These are phyloP conservation scores for Hexactinellida sp. DNA, from an alignment of 37 sponge, comb jelly and placozoan species.

Conservation along the genomic window DNA sequence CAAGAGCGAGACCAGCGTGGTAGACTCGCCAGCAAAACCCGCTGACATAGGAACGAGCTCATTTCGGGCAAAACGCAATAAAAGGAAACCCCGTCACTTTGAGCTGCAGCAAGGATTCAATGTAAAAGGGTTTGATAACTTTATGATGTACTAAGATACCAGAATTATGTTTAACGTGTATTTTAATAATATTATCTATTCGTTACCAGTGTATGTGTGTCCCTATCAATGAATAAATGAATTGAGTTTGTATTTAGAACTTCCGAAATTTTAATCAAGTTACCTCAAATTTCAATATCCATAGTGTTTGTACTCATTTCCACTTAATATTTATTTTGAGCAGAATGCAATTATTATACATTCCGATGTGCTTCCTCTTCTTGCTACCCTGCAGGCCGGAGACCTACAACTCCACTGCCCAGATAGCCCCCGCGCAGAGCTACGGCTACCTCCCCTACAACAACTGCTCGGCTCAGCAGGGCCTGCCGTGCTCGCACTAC, in stretches of 20 bases:
- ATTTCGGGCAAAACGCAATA: neutral
- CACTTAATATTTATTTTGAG: neutral
- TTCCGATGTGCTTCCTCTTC: neutral
- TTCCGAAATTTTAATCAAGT: too few relatives aligned
- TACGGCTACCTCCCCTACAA: neutral
- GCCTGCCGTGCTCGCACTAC: neutral
- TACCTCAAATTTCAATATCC: too few relatives aligned
- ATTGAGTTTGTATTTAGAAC: too few relatives aligned
- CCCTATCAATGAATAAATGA: too few relatives aligned
- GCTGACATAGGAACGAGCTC: neutral
- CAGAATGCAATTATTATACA: neutral
- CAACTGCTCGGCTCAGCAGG: neutral
- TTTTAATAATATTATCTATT: neutral
- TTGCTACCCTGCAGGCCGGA: neutral
- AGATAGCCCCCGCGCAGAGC: neutral
- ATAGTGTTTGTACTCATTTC: neutral
- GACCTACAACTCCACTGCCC: neutral
- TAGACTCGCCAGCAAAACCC: neutral
- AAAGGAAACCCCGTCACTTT: slow-evolving; percentile 15
- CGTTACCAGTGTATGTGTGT: too few relatives aligned
- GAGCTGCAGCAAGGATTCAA: slow-evolving; percentile 8
- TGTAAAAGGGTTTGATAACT: slow-evolving; percentile 1
- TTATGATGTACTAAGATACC: neutral
- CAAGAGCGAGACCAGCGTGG: neutral
- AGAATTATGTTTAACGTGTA: neutral